Conservation (phyloP, 2,113 vertebrate genomes). For the Pachypanchax playfairii region DNA sequence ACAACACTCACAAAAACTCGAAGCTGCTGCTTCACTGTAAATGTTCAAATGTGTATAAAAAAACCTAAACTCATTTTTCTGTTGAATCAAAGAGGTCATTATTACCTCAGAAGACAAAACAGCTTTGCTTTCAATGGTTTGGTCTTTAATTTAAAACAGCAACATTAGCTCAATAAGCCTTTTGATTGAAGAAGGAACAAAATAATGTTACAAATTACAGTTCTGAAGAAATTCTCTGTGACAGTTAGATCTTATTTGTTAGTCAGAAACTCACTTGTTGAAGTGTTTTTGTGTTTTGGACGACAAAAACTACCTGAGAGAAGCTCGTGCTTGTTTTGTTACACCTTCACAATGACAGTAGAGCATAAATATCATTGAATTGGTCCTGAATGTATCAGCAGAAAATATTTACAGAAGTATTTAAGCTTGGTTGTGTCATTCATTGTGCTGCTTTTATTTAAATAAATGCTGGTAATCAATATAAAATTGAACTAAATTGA, state of each 20-base stretch:
- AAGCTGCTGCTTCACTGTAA: neutral
- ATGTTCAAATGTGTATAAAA: neutral
- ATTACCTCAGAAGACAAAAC: neutral
- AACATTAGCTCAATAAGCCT: neutral
- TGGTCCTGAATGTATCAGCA: neutral
- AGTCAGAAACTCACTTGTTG: neutral
- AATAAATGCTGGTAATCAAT: conserved; percentile 1
- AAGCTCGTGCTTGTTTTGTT: no score
- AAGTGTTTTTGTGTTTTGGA: neutral
- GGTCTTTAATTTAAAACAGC: neutral
- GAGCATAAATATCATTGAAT: no score
- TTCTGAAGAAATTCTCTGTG: neutral
- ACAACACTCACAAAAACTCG: neutral
- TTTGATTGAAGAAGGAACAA: neutral
- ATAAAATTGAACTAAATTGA: neutral
- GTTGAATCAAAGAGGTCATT: neutral
- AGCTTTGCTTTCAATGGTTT: neutral
- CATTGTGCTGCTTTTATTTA: neutral
- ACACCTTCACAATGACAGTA: no score
- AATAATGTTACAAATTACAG: neutral
- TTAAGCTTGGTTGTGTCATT: neutral
- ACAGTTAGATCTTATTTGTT: neutral
- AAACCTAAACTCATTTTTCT: neutral
- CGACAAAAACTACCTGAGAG: no score
- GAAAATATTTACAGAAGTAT: neutral